These are phyloP conservation scores for Synergus umbraculus DNA, from an alignment of 2,888 invertebrate genomes.

Conservation along the genomic window DNA sequence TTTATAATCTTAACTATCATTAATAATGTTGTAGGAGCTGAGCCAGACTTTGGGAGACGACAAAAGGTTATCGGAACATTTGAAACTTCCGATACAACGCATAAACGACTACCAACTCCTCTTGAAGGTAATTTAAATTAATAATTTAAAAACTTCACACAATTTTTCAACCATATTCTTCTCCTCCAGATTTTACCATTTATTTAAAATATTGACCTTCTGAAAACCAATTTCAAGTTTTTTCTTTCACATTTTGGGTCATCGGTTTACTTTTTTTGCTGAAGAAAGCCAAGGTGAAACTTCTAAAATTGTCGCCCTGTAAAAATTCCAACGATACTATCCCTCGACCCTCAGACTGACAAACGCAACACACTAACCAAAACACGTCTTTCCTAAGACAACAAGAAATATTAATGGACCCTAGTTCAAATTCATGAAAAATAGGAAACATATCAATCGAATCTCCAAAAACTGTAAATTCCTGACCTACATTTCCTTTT, in stretches of 20 bases:
- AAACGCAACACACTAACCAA: neutral
- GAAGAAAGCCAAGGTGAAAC: neutral
- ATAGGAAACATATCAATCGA: neutral
- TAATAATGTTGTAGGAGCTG: constrained; percentile 82
- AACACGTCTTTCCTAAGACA: neutral
- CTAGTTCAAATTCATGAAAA: neutral
- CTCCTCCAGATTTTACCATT: too few species aligned
- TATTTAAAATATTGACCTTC: neutral
- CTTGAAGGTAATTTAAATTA: constrained; percentile 84
- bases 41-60: constrained; percentile 92
- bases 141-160: neutral
- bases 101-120: constrained; percentile 98
- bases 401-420: neutral
- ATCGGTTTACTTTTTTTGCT: neutral
- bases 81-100: constrained; percentile 95
- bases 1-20: neutral
- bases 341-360: neutral
- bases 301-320: neutral
- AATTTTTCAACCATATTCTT: too few species aligned
- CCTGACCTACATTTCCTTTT: neutral
- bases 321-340: neutral
- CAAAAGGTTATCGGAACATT: constrained; percentile 92
- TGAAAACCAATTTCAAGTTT: neutral
- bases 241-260: neutral
- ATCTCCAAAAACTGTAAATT: neutral